Percentiles rank a stretch among this genome's conserved stretches.
Evolutionary conservation across 2,797 vertebrate species (phyloP).

Genomic region (Oophaga sylvatica): DNA sequence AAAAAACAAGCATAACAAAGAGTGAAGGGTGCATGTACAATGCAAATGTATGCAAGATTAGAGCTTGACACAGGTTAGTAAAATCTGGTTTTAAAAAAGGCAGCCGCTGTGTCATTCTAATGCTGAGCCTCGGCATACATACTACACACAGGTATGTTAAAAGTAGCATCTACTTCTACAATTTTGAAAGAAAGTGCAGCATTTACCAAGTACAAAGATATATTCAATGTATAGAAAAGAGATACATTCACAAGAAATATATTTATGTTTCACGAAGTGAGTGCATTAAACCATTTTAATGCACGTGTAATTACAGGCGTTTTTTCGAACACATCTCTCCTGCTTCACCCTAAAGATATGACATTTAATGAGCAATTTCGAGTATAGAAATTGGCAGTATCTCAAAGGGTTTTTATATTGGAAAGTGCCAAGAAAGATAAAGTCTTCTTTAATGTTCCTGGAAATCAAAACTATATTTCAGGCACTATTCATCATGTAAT

Average conservation of each 20-base stretch:
- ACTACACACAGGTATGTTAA: conserved; percentile 5
- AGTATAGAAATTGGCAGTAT: conserved; percentile 23
- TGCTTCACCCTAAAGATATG: conserved; percentile 26
- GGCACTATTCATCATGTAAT: conserved; percentile 65
- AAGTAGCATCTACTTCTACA: conserved; percentile 5
- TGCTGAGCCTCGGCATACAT: background rate
- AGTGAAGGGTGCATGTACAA: background rate
- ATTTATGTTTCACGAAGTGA: conserved; percentile 3
- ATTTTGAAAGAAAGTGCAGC: conserved; percentile 1
- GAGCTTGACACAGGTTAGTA: background rate
- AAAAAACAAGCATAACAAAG: background rate
- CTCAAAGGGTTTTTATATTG: conserved; percentile 47
- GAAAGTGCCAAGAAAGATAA: conserved; percentile 59
- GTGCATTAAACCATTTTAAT: conserved; percentile 19
- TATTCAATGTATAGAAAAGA: background rate
- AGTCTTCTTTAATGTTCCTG: conserved; percentile 65
- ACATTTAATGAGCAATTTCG: conserved; percentile 24
- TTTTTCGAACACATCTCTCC: conserved; percentile 2
- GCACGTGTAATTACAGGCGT: conserved; percentile 7
- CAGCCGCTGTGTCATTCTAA: background rate
- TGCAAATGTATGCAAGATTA: background rate
- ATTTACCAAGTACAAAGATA: background rate
- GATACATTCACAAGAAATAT: background rate
- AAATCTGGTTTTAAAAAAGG: background rate
- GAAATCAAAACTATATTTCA: conserved; percentile 65